Percentiles rank a stretch among this genome's conserved stretches.
These are phyloP conservation scores for Novumbra hubbsi DNA, from an alignment of 2,797 vertebrate species.

Conservation along the genomic window DNA sequence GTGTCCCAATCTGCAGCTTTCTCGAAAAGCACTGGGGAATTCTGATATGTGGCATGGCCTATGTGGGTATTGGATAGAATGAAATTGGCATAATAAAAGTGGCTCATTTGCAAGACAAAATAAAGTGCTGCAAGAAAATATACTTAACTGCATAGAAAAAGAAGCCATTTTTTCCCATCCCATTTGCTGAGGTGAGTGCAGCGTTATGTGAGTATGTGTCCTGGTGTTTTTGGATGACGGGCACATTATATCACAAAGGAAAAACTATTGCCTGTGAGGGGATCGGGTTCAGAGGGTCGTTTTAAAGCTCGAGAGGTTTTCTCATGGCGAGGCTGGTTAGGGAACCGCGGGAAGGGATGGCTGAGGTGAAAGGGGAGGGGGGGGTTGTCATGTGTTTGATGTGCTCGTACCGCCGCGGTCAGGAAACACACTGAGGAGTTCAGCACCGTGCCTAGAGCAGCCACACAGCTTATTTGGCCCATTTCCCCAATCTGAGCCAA, in stretches of 20 bases:
- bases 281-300: neutral
- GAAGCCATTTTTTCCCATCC: neutral
- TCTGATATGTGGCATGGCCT: no score
- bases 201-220: neutral
- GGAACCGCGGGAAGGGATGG: neutral
- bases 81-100: no score
- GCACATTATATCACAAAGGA: neutral
- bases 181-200: neutral
- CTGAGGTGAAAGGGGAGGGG: neutral
- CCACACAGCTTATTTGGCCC: neutral
- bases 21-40: no score
- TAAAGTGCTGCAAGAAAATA: no score
- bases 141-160: no score
- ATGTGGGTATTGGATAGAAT: no score
- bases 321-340: neutral
- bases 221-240: neutral
- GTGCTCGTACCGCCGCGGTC: neutral
- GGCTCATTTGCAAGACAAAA: no score
- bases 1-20: no score
- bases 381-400: conserved; percentile 6
- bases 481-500: neutral
- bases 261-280: neutral
- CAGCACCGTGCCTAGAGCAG: neutral
- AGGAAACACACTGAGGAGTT: neutral
- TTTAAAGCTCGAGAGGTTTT: neutral